Percentiles rank a stretch among this genome's conserved stretches.
phyloP scores from a whole-genome alignment of 2,797 vertebrate species.

The Heteromormyrus szaboi region DNA sequence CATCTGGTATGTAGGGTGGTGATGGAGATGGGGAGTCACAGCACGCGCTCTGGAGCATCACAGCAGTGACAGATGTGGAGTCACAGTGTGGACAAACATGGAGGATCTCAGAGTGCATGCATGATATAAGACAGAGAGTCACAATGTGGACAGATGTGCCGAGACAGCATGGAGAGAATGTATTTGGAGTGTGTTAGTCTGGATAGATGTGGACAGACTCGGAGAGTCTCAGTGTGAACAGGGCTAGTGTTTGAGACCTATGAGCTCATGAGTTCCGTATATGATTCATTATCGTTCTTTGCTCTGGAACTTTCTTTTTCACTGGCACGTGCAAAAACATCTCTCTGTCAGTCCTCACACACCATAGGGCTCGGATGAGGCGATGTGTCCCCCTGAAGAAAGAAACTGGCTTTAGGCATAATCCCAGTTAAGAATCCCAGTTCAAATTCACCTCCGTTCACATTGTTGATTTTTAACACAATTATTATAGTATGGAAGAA shows the following conservation, averaged over 20 bases:
- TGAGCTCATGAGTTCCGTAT: neutral
- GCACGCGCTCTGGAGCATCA: neutral
- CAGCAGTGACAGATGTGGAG: neutral
- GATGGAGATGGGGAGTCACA: neutral
- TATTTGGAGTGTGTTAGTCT: neutral
- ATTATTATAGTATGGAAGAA: neutral
- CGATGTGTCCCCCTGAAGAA: neutral
- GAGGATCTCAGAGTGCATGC: neutral
- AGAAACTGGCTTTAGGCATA: neutral
- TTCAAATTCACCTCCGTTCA: neutral
- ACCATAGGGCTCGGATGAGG: neutral
- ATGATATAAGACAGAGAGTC: neutral
- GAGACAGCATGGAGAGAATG: neutral
- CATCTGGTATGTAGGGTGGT: neutral
- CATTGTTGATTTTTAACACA: neutral
- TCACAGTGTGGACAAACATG: neutral
- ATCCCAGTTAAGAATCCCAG: neutral
- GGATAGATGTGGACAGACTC: neutral
- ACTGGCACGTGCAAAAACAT: neutral
- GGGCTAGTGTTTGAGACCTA: neutral
- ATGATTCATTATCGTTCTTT: neutral
- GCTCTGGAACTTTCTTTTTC: neutral
- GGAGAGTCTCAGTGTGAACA: neutral
- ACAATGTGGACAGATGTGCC: neutral
- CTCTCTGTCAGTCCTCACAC: neutral